Percentiles rank a stretch among this genome's conserved stretches.
phyloP scores from a whole-genome alignment of 2,888 invertebrate species.

The Eucera pruinosa region DNA sequence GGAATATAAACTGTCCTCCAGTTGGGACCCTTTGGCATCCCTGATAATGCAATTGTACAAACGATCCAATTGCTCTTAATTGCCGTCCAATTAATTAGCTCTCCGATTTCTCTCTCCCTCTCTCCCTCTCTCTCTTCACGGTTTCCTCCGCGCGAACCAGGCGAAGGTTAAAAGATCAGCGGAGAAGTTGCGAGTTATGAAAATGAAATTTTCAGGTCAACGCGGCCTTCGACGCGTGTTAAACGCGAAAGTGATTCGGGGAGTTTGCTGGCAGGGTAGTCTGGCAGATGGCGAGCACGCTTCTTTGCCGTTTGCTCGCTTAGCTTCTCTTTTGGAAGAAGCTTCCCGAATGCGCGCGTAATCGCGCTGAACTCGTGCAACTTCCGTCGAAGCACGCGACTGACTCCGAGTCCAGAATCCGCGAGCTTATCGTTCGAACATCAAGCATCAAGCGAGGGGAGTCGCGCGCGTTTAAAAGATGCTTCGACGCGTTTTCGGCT shows the following conservation, averaged over 20 bases:
- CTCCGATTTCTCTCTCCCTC: too few relatives aligned
- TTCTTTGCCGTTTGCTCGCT: conserved; percentile 34
- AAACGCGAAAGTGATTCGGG: conserved; percentile 51
- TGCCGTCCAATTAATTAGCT: conserved; percentile 16
- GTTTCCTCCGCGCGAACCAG: too few relatives aligned
- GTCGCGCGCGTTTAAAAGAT: conserved; percentile 42
- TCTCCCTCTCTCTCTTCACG: too few relatives aligned
- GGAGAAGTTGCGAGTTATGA: conserved; percentile 61
- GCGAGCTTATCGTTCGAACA: conserved; percentile 55
- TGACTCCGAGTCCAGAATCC: conserved; percentile 26
- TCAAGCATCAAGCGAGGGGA: conserved; percentile 50
- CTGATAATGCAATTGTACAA: conserved; percentile 16
- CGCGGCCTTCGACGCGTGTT: conserved; percentile 19
- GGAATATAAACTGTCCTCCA: conserved; percentile 5
- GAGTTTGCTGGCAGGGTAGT: conserved; percentile 39
- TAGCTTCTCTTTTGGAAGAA: background rate
- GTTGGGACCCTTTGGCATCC: background rate
- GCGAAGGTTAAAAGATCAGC: too few relatives aligned
- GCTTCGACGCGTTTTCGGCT: conserved; percentile 13
- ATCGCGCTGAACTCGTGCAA: too few relatives aligned
- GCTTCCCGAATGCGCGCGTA: background rate
- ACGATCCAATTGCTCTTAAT: conserved; percentile 21
- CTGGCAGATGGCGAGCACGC: conserved; percentile 61
- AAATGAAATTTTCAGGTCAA: conserved; percentile 68
- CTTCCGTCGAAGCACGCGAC: conserved; percentile 19